These are phyloP conservation scores for Limonius californicus DNA, from an alignment of 1,140 invertebrate species.

Conservation along the genomic window DNA sequence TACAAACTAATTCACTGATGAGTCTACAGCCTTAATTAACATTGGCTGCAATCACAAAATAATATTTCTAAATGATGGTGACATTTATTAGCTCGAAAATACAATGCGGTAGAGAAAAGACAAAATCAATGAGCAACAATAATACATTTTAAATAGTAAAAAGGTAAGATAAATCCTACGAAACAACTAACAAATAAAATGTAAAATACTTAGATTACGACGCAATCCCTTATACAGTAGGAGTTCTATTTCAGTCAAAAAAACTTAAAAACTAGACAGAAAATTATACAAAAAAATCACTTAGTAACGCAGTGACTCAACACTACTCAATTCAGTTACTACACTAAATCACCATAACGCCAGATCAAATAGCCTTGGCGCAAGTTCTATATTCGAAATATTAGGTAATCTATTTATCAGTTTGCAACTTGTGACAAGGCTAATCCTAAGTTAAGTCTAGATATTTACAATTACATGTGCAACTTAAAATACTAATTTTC, in stretches of 20 bases:
- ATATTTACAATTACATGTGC: constrained; percentile 22
- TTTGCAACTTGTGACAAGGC: constrained; percentile 3
- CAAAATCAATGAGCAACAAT: no score
- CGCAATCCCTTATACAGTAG: not conserved
- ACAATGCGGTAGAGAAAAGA: not conserved
- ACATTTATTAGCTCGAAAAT: not conserved
- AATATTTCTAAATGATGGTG: not conserved
- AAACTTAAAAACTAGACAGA: not conserved
- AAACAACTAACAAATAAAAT: not conserved
- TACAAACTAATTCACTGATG: not conserved
- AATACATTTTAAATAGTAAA: not conserved
- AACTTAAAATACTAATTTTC: constrained; percentile 31
- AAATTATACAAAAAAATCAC: constrained; percentile 5
- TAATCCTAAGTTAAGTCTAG: constrained; percentile 3
- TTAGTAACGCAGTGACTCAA: not conserved
- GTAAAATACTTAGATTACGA: not conserved
- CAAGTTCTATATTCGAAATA: constrained; percentile 4
- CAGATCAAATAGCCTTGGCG: constrained; percentile 7
- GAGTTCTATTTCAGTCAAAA: constrained; percentile 5
- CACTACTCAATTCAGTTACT: not conserved
- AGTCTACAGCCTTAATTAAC: not conserved
- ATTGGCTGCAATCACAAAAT: not conserved
- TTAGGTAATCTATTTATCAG: not conserved
- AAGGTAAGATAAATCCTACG: not conserved
- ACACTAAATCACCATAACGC: constrained; percentile 8